Percentiles rank a stretch among this genome's conserved stretches.
Conservation (phyloP, 2,888 invertebrate genomes). For the Erpobdella octoculata region DNA sequence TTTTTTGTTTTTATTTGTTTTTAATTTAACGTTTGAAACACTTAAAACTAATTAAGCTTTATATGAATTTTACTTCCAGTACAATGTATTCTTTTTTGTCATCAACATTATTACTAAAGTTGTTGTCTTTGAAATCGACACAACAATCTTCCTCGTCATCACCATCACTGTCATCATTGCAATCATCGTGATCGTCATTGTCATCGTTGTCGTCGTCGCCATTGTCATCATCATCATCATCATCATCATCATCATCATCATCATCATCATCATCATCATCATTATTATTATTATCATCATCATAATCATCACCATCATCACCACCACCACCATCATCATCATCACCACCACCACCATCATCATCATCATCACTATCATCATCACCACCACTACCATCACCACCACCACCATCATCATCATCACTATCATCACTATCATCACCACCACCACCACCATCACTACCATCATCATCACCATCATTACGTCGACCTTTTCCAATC, state of each 20-base stretch:
- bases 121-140: background rate
- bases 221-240: background rate
- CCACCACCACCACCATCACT: background rate
- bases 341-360: conserved; percentile 13
- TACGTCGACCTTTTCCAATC: background rate
- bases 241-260: conserved; percentile 26
- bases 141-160: background rate
- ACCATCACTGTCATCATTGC: background rate
- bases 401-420: background rate
- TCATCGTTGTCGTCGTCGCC: background rate
- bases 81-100: background rate
- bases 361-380: background rate
- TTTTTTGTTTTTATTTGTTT: too few relatives aligned
- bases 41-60: too few relatives aligned
- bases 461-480: background rate
- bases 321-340: conserved; percentile 13
- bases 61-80: too few relatives aligned
- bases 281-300: conserved; percentile 19
- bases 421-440: background rate
- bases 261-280: conserved; percentile 26
- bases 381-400: background rate
- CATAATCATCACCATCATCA: conserved; percentile 19
- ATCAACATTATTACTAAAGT: background rate
- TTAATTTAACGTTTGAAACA: too few relatives aligned
- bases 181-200: background rate